Evolutionary conservation across 2,797 vertebrate genomes (phyloP).

Genomic region (Selene dorsalis): DNA sequence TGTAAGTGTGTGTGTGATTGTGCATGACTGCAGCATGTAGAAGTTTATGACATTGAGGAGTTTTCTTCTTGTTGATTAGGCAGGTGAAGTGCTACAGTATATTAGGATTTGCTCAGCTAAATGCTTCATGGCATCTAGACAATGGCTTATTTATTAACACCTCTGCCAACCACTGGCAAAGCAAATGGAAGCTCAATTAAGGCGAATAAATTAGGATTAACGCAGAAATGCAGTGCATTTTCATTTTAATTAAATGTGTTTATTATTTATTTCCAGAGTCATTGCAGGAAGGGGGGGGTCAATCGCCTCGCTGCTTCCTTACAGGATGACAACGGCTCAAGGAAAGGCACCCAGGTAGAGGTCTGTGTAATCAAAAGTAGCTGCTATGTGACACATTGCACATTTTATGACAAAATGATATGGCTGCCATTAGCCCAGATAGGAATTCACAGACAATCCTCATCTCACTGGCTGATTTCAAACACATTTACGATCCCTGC

Average conservation of each 20-base stretch:
- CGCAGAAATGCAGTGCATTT: constrained; percentile 77
- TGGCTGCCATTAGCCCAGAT: constrained; percentile 63
- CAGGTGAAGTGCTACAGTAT: constrained; percentile 78
- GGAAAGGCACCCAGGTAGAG: constrained; percentile 41
- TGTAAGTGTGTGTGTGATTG: constrained; percentile 5
- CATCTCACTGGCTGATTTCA: constrained; percentile 45
- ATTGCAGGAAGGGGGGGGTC: constrained; percentile 30
- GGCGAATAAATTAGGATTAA: constrained; percentile 85
- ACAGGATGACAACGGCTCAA: constrained; percentile 45
- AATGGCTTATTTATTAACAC: constrained; percentile 83
- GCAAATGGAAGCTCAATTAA: constrained; percentile 83
- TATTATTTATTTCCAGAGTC: constrained; percentile 82
- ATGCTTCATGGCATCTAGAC: constrained; percentile 78
- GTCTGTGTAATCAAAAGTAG: constrained; percentile 37
- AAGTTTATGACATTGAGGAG: constrained; percentile 70
- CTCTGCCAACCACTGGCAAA: constrained; percentile 74
- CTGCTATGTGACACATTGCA: constrained; percentile 30
- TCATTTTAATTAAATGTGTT: constrained; percentile 85
- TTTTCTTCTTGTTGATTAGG: constrained; percentile 69
- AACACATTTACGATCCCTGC: constrained; percentile 75
- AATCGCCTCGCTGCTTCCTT: constrained; percentile 52
- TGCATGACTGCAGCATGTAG: constrained; percentile 18
- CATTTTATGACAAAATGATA: constrained; percentile 57
- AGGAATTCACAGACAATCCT: constrained; percentile 65
- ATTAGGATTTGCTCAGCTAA: constrained; percentile 79